These are phyloP conservation scores for Lasioglossum pauxillum DNA, from an alignment of 2,888 invertebrate species.

Conservation along the genomic window DNA sequence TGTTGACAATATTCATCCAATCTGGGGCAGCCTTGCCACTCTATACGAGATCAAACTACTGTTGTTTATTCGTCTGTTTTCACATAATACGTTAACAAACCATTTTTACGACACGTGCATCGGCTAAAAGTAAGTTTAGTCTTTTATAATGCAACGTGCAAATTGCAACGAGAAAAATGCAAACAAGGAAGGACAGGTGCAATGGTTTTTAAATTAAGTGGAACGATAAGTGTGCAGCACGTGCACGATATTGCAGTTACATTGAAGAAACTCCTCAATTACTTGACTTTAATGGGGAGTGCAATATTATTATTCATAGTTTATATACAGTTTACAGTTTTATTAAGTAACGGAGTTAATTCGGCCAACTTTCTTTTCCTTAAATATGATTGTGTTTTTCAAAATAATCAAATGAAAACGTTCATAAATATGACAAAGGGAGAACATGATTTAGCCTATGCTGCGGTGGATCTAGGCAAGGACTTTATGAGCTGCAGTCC, in stretches of 20 bases:
- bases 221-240: not conserved
- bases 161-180: not conserved
- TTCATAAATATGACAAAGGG: not conserved
- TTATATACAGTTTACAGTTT: not conserved
- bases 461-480: not conserved
- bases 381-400: not conserved
- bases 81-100: too few species aligned
- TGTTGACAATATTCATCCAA: too few species aligned
- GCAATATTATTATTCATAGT: not conserved
- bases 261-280: not conserved
- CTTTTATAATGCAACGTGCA: not conserved
- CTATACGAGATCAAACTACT: too few species aligned
- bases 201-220: slow-evolving; percentile 30
- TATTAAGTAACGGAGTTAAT: not conserved
- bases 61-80: too few species aligned
- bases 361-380: not conserved
- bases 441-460: not conserved
- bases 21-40: too few species aligned
- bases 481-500: too few species aligned
- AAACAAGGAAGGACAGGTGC: not conserved
- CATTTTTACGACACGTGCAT: too few species aligned
- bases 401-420: not conserved
- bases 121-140: too few species aligned
- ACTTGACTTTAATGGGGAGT: not conserved
- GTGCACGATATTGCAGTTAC: not conserved